A percentile compares a stretch with the other conserved stretches of the same genome.
Conservation (phyloP, 2,113 vertebrate genomes). For the Aythya baeri region DNA sequence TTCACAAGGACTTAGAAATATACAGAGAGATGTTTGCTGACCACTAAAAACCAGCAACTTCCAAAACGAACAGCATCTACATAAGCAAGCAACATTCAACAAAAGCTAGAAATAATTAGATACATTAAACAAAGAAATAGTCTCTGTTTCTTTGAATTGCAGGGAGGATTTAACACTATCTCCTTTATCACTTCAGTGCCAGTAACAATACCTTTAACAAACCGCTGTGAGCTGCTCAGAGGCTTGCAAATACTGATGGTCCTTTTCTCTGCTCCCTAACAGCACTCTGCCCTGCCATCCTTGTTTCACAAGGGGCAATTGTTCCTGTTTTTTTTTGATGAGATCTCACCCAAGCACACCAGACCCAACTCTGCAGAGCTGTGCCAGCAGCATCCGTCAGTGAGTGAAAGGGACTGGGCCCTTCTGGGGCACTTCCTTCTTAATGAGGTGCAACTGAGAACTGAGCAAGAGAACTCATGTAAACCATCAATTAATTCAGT, state of each 20-base stretch:
- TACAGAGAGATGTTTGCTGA: not conserved
- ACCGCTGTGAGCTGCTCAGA: accelerated
- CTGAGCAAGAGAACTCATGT: not conserved
- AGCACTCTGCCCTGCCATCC: not conserved
- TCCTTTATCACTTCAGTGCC: not conserved
- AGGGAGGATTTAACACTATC: not conserved
- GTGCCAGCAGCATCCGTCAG: accelerated
- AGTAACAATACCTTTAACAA: accelerated
- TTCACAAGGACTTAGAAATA: not conserved
- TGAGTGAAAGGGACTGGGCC: accelerated
- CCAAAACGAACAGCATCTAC: not conserved
- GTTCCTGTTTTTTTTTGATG: not conserved
- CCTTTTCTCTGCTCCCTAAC: too few relatives aligned
- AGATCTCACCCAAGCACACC: not conserved
- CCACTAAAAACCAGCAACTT: not conserved
- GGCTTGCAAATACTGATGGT: accelerated
- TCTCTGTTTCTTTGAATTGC: not conserved
- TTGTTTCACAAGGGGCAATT: accelerated
- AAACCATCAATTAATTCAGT: accelerated
- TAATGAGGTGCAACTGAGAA: accelerated
- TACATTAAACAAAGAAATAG: not conserved
- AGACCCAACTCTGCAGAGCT: accelerated
- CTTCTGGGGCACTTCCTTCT: too few relatives aligned
- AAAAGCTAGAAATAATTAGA: not conserved
- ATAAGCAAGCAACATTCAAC: not conserved